These are phyloP conservation scores for Pseudopodoces humilis DNA, from an alignment of 2,113 vertebrate genomes.

Conservation along the genomic window DNA sequence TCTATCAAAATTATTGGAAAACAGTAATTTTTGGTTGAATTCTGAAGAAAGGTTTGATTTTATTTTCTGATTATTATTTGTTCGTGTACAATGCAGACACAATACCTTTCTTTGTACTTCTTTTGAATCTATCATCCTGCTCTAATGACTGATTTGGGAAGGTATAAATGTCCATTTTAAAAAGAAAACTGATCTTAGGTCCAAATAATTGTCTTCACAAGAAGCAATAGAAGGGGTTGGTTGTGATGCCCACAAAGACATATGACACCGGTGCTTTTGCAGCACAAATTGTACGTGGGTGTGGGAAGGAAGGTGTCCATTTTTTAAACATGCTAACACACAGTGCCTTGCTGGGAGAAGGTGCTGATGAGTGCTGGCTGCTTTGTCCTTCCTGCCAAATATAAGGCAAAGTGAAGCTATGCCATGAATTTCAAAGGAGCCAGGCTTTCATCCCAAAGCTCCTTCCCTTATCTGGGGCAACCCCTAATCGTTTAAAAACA, in stretches of 20 bases:
- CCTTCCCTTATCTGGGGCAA: background rate
- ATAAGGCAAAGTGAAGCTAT: background rate
- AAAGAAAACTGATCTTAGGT: background rate
- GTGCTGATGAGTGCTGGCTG: constrained; percentile 8
- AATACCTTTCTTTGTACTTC: background rate
- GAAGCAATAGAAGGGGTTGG: background rate
- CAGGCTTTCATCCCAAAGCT: background rate
- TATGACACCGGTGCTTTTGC: background rate
- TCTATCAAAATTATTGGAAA: background rate
- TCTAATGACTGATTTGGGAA: background rate
- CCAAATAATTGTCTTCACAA: background rate
- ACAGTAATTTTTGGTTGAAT: background rate
- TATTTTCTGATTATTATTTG: background rate
- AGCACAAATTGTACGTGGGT: constrained; percentile 20
- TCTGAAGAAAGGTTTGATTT: background rate
- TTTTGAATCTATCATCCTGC: background rate
- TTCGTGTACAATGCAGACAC: background rate
- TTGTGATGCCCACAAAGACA: background rate
- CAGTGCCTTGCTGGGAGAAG: background rate
- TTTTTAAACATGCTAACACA: background rate
- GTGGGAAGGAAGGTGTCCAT: background rate
- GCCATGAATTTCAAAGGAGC: background rate
- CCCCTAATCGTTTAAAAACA: background rate
- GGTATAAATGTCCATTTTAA: background rate
- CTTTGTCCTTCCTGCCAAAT: constrained; percentile 10